A percentile compares a stretch with the other conserved stretches of the same genome.
phyloP scores from a whole-genome alignment of 92 coral and sea anemone genomes.

The Siderastrea radians region DNA sequence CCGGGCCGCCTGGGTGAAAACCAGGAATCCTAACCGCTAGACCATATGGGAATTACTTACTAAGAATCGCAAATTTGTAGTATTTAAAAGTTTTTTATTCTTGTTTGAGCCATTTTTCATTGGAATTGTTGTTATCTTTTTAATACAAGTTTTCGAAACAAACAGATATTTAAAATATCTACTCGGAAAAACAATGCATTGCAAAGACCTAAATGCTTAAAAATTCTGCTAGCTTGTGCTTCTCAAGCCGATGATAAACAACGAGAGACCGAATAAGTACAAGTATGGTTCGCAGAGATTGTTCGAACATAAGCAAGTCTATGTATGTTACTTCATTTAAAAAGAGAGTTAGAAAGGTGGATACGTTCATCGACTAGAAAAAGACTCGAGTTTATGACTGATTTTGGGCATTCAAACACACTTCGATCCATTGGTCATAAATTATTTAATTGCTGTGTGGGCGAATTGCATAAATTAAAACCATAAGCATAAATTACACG shows the following conservation, averaged over 20 bases:
- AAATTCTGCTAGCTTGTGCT: too few species aligned
- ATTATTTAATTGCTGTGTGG: background rate
- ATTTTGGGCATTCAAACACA: background rate
- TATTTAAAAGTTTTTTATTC: background rate
- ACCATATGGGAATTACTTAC: constrained; percentile 89
- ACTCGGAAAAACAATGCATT: background rate
- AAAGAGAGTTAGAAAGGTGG: background rate
- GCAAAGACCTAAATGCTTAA: background rate
- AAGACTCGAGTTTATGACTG: background rate
- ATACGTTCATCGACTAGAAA: background rate
- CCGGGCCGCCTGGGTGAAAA: constrained; percentile 99
- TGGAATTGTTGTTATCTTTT: background rate
- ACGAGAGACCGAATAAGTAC: too few species aligned
- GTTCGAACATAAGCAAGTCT: too few species aligned
- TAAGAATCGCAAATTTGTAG: accelerated
- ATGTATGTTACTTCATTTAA: too few species aligned
- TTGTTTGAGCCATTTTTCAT: background rate
- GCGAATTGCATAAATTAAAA: constrained; percentile 1
- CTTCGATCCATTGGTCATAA: background rate
- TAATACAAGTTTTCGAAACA: too few species aligned
- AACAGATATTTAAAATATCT: too few species aligned
- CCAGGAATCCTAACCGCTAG: constrained; percentile 99
- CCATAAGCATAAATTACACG: background rate
- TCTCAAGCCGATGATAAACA: too few species aligned
- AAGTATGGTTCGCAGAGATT: too few species aligned